These are phyloP conservation scores for Luehdorfia chinensis DNA, from an alignment of 1,140 invertebrate species.

Conservation along the genomic window DNA sequence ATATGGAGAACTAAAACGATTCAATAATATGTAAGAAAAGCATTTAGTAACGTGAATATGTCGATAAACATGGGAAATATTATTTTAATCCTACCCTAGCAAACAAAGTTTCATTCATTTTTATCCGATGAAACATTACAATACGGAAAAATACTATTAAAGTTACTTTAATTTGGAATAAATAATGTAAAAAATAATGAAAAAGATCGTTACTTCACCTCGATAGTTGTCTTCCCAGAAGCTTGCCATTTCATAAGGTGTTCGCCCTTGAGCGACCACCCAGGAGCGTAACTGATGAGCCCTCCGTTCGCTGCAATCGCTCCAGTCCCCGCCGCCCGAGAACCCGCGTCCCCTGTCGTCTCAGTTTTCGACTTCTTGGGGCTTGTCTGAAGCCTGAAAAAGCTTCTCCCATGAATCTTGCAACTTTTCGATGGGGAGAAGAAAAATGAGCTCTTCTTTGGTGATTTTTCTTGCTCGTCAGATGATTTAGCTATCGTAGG, in stretches of 20 bases:
- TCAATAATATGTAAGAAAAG: too few species aligned
- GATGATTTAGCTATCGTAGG: slow-evolving; percentile 42
- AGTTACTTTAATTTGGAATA: too few species aligned
- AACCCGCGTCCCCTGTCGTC: slow-evolving; percentile 29
- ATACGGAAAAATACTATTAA: too few species aligned
- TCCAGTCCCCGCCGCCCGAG: slow-evolving; percentile 29
- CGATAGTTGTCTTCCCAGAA: slow-evolving; percentile 73
- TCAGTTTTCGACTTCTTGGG: slow-evolving; percentile 68
- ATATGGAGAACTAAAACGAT: too few species aligned
- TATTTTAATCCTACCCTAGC: too few species aligned
- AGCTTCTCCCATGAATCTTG: slow-evolving; percentile 65
- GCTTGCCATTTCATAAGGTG: slow-evolving; percentile 76
- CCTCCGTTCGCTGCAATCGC: slow-evolving; percentile 36
- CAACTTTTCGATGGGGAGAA: slow-evolving; percentile 72
- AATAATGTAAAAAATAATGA: slow-evolving; percentile 12
- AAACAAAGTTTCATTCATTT: too few species aligned
- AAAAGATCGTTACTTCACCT: slow-evolving; percentile 50
- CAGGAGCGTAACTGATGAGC: slow-evolving; percentile 75
- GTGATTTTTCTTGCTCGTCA: slow-evolving; percentile 70
- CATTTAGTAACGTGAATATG: too few species aligned
- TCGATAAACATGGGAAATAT: too few species aligned
- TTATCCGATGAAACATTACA: too few species aligned
- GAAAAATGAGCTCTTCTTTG: slow-evolving; percentile 73
- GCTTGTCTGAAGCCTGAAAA: slow-evolving; percentile 71
- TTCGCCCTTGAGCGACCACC: slow-evolving; percentile 75